These are phyloP conservation scores for Zootermopsis nevadensis DNA, from an alignment of 2,888 invertebrate species.

Conservation along the genomic window DNA sequence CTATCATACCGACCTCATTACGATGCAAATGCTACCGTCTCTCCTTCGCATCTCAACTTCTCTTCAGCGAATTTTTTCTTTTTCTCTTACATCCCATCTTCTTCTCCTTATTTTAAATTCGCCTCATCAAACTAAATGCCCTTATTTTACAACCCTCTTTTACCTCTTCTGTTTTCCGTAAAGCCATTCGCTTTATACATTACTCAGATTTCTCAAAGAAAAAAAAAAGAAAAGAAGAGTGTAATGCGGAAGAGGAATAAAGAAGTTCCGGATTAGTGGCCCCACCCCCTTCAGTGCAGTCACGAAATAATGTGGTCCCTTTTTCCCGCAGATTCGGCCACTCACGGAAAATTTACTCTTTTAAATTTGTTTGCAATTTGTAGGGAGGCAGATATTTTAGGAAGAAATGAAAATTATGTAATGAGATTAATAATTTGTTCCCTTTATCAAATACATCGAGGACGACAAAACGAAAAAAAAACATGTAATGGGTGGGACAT, in stretches of 20 bases:
- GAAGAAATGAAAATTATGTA: too few species aligned
- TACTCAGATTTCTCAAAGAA: slow-evolving; percentile 35
- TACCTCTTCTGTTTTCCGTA: slow-evolving; percentile 39
- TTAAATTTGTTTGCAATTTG: too few species aligned
- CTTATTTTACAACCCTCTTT: slow-evolving; percentile 51
- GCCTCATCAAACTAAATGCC: slow-evolving; percentile 53
- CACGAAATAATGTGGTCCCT: too few species aligned
- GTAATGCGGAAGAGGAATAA: too few species aligned
- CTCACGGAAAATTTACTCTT: too few species aligned
- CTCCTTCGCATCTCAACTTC: slow-evolving; percentile 28
- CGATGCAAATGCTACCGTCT: slow-evolving; percentile 50
- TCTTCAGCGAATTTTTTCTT: neutral
- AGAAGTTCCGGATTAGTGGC: neutral
- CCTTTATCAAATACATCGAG: too few species aligned
- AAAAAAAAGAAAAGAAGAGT: neutral
- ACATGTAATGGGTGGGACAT: too few species aligned
- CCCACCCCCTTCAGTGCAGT: neutral
- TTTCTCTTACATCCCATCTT: slow-evolving; percentile 24
- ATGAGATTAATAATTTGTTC: too few species aligned
- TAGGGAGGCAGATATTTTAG: too few species aligned
- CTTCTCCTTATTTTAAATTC: slow-evolving; percentile 47
- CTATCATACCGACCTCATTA: slow-evolving; percentile 51
- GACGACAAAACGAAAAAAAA: too few species aligned
- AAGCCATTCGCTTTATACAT: slow-evolving; percentile 45
- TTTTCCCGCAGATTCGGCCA: too few species aligned